Percentiles rank a stretch among this genome's conserved stretches.
These are phyloP conservation scores for Podarcis lilfordi DNA, from an alignment of 2,797 vertebrate species.

Conservation along the genomic window DNA sequence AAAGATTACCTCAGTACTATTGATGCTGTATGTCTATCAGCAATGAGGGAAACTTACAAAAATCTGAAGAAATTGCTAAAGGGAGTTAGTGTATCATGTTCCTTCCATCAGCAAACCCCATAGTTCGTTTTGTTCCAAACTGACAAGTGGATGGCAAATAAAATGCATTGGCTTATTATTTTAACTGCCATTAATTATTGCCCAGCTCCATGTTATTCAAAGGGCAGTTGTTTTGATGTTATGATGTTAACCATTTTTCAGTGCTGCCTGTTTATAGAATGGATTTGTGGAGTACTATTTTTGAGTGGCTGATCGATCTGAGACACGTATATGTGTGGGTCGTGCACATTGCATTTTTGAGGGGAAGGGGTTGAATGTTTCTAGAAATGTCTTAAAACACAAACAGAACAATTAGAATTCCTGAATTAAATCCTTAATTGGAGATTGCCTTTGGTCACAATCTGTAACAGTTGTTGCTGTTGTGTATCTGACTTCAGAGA, in stretches of 20 bases:
- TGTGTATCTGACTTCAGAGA: slow-evolving; percentile 79
- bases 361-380: not conserved
- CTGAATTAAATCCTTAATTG: not conserved
- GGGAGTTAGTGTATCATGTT: not conserved
- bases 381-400: not conserved
- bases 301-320: not conserved
- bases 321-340: too few species aligned
- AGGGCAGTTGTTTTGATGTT: not conserved
- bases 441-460: not conserved
- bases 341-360: too few species aligned
- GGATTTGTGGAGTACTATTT: not conserved
- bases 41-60: not conserved
- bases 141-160: not conserved
- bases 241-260: not conserved
- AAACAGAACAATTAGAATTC: not conserved
- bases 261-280: not conserved
- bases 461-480: not conserved
- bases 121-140: not conserved
- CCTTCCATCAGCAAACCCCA: not conserved
- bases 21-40: not conserved
- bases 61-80: not conserved
- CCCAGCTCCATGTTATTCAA: not conserved
- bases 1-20: not conserved
- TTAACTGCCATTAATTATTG: not conserved
- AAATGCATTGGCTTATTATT: not conserved